Base-by-base conservation (phyloP, 2,797 vertebrate genomes). In the Poeciliopsis turneri region DNA sequence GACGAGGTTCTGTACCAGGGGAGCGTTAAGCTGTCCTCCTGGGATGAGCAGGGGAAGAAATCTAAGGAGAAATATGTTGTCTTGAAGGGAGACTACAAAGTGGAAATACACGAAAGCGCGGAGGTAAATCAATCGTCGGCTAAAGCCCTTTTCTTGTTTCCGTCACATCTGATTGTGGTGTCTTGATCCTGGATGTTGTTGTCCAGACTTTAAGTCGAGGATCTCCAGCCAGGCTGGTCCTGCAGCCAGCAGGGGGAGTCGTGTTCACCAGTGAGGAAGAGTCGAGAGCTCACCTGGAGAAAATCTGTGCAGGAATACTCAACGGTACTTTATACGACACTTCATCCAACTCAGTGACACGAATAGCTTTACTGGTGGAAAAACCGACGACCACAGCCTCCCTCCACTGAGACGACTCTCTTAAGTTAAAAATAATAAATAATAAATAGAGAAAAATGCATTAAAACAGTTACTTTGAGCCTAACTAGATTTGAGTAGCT, bases 31-130 rank as follows among this genome's bases (percentile, higher is more conserved):
- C 82, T 92, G 73, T 97, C 96, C 66, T 82, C 78, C 75, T 92
- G 90, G 90, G 86, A 93, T 51, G 97, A 98, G 76, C 97, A 97
- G 77, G 86, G 96, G 75, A 97, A 93, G 91, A 98, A 97, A 85
- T 96, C 95, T 96, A 98, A 91, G 91, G 97, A 97, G 78, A 95
- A 95, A 95, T 97, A 96, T 0, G 30, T 93, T 0, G 94, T 97
- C 57, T 83, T 97, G 81, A 96, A 92, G 79, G 95, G 93, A 4
- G 93, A 97, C 88, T 96, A 96, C 89, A 93, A 89, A 25, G 91
- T 97, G 90, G 95, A 97, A 85, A 96, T 96, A 89, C 96, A 97
- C 83, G 97, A 98, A 87, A 98, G 86, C 87, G 90, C 87, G 86
- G 97, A 98, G 96, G 97, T 98, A 45, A 74, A 23, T 0, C 46